phyloP scores from a whole-genome alignment of 2,888 invertebrate genomes.

The Nectonema munidae region DNA sequence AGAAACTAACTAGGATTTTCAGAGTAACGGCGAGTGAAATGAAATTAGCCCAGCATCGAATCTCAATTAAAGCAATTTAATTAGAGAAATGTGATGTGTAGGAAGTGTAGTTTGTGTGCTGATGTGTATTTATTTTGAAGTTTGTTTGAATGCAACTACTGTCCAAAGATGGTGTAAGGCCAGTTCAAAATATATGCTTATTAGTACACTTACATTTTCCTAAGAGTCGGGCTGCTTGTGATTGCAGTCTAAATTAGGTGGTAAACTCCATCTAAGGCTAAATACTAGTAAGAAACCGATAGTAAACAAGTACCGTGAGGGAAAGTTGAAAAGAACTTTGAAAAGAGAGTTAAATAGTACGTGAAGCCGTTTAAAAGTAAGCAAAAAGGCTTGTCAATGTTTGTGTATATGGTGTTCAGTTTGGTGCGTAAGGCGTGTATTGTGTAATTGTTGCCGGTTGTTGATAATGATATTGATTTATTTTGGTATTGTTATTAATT shows the following conservation, averaged over 20 bases:
- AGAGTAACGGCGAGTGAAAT: slow-evolving; percentile 34
- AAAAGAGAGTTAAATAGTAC: slow-evolving; percentile 33
- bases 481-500: too few relatives aligned
- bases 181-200: slow-evolving; percentile 20
- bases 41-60: slow-evolving; percentile 33
- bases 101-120: slow-evolving; percentile 20
- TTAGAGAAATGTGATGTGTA: slow-evolving; percentile 29
- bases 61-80: slow-evolving; percentile 23
- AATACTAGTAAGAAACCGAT: slow-evolving; percentile 34
- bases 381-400: slow-evolving; percentile 23
- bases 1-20: slow-evolving; percentile 34
- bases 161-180: slow-evolving; percentile 24
- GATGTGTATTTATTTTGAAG: slow-evolving; percentile 15
- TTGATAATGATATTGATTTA: too few relatives aligned
- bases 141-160: slow-evolving; percentile 19
- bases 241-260: slow-evolving; percentile 32
- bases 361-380: slow-evolving; percentile 27
- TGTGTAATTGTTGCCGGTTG: too few relatives aligned
- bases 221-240: slow-evolving; percentile 32
- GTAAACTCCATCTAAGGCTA: slow-evolving; percentile 31
- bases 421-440: too few relatives aligned
- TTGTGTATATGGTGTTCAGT: too few relatives aligned
- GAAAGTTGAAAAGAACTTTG: slow-evolving; percentile 39
- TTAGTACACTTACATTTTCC: slow-evolving; percentile 20
- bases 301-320: slow-evolving; percentile 36